Evolutionary conservation across 2,797 vertebrate species (phyloP), one percentile per base, ranked within the genome.

Genomic region (Peromyscus eremicus): DNA sequence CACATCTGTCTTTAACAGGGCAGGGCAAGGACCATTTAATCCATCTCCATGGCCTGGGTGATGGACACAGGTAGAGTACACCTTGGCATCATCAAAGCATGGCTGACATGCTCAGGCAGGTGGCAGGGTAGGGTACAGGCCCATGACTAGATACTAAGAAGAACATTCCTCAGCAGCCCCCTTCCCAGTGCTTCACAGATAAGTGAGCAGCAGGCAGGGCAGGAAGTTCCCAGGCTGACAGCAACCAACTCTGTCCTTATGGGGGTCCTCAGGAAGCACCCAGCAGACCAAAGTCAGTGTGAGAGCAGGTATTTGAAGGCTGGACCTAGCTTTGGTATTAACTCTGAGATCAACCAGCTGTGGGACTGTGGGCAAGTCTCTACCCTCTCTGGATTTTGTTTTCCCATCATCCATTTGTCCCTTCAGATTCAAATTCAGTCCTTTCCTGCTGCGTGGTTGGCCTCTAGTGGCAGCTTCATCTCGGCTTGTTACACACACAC

Each of bases 341-440:
- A 77, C 57, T 79, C 86, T 64, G 94, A 93, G 23, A 87, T 73
- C 49, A 37, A 29, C 17, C 10, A n/a, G 86, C 34, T 86, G 57
- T 83, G 94, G 87, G 80, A 57, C 55, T 43, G 66, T 71, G 52
- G 76, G 21, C 55, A 52, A 60, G 32, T 16, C 16, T 57, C 52
- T 21, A 46, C 68, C n/a, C 21, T 89, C 43, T 89, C 93, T 95
- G 82, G 70, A 21, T 49, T 95, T 91, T 55, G 49, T 46, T 71
- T 90, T 92, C 88, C 84, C 12, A n/a, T 37, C 57, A 90, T 13
- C 49, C 64, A 6, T 77, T 64, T 49, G 52, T 71, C 57, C 68
- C 37, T 89, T 49, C 34, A 66, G 13, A 55, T 37, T 43, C 55
- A 88, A 49, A n/a, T 60, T 68, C 75, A 5, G 43, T 52, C 3